These are phyloP conservation scores for Zosterops pallidus DNA, from an alignment of 2,113 vertebrate genomes.

Conservation along the genomic window DNA sequence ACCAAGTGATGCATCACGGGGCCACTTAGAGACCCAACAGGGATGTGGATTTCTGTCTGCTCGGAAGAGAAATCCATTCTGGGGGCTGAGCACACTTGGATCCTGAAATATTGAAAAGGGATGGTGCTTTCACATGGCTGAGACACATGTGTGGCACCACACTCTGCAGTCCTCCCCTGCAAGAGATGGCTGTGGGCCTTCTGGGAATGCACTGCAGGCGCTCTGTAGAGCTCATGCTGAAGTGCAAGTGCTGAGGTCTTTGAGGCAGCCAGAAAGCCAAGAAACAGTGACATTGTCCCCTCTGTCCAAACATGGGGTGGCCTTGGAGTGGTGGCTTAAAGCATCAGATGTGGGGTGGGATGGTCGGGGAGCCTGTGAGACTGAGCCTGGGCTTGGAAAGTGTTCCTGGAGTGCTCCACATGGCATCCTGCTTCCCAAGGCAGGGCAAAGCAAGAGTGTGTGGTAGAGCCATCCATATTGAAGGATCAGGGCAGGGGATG, in stretches of 20 bases:
- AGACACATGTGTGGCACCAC: not conserved
- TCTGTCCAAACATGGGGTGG: not conserved
- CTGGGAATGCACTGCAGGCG: not conserved
- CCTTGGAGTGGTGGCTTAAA: not conserved
- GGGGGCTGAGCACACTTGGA: not conserved
- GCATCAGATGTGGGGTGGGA: not conserved
- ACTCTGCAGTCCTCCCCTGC: not conserved
- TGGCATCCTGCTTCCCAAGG: not conserved
- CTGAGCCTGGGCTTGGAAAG: not conserved
- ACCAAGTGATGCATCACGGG: not conserved
- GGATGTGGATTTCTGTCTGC: slow-evolving; percentile 18
- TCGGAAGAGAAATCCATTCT: slow-evolving; percentile 36
- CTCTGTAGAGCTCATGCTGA: not conserved
- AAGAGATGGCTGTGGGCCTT: not conserved
- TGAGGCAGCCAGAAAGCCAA: accelerated
- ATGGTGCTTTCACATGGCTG: slow-evolving; percentile 17
- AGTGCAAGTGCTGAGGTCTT: accelerated
- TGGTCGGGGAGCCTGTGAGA: not conserved
- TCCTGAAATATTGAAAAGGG: slow-evolving; percentile 68
- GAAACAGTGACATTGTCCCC: not conserved
- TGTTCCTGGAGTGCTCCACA: not conserved
- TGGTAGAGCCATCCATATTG: not conserved
- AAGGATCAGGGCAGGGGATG: not conserved
- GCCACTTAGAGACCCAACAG: slow-evolving; percentile 28
- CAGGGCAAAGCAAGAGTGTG: not conserved